Conservation (phyloP, 2,113 vertebrate species). For the Rhea pennata region DNA sequence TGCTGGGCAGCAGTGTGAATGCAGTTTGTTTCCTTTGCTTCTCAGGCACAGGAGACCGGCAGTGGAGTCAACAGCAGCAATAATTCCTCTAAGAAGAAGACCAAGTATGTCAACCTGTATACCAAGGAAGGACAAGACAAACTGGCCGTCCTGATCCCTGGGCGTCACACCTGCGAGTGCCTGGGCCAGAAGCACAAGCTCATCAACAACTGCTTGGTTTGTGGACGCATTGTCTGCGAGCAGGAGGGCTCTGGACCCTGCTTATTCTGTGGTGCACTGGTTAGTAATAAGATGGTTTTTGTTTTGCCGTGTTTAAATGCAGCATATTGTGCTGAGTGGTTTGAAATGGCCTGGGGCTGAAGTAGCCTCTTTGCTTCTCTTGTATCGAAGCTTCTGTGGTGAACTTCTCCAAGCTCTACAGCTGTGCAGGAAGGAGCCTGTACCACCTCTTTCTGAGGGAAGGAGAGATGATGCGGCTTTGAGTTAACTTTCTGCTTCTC, state of each 20-base stretch:
- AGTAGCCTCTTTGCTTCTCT: background rate
- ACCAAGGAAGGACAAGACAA: slow-evolving; percentile 92
- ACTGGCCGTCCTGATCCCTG: slow-evolving; percentile 88
- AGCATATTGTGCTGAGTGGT: background rate
- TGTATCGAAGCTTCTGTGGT: background rate
- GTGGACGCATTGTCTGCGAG: slow-evolving; percentile 93
- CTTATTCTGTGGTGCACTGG: slow-evolving; percentile 91
- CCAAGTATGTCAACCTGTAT: slow-evolving; percentile 91
- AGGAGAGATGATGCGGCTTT: background rate
- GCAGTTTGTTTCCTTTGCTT: background rate
- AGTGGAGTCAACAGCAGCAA: background rate
- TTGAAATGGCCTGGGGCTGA: background rate
- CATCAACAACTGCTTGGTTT: slow-evolving; percentile 94
- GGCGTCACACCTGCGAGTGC: slow-evolving; percentile 91
- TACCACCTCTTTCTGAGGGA: background rate
- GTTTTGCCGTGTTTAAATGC: accelerated
- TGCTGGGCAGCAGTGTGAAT: background rate
- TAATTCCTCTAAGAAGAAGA: slow-evolving; percentile 86
- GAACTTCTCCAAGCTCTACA: background rate
- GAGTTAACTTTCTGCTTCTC: background rate
- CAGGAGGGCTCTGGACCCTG: slow-evolving; percentile 97
- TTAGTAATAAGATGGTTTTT: slow-evolving; percentile 28
- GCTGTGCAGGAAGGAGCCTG: background rate
- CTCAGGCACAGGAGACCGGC: slow-evolving; percentile 86
- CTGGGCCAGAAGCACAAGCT: slow-evolving; percentile 95